A percentile compares a stretch with the other conserved stretches of the same genome.
Conservation (phyloP, 2,888 invertebrate genomes). For the Euphydryas editha region DNA sequence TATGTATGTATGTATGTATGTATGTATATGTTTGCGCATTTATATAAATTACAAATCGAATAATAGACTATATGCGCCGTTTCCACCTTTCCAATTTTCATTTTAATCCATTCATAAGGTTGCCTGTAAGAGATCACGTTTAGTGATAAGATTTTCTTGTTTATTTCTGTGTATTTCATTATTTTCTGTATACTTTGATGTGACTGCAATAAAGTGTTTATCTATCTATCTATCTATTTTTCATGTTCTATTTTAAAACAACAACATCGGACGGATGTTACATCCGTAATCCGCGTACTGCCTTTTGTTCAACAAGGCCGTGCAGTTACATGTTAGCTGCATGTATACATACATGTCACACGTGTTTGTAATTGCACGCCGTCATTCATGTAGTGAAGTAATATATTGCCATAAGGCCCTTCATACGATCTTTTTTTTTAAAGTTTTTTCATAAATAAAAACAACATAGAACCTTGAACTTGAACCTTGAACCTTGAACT, state of each 20-base stretch:
- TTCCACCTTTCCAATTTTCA: no score
- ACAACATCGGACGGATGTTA: conserved; percentile 23
- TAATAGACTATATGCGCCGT: no score
- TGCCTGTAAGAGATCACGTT: no score
- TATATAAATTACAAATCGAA: no score
- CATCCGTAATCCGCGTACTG: conserved; percentile 28
- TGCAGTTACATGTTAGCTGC: conserved; percentile 21
- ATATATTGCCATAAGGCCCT: conserved; percentile 19
- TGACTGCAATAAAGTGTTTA: no score
- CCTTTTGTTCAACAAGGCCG: conserved; percentile 34
- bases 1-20: no score
- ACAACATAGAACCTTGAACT: neutral
- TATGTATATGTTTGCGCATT: no score
- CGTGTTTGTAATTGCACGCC: conserved; percentile 37
- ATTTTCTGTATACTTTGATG: no score
- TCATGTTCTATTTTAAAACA: conserved; percentile 10
- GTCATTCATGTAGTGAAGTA: conserved; percentile 34
- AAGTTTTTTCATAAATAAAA: neutral
- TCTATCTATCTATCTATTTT: no score
- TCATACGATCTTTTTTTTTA: conserved; percentile 5
- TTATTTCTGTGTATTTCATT: no score
- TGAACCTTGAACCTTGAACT: neutral
- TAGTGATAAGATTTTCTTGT: no score
- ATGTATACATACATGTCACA: conserved; percentile 31
- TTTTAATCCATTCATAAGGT: no score